Evolutionary conservation across 2,113 vertebrate species (phyloP).

Genomic region (Labrus mixtus): DNA sequence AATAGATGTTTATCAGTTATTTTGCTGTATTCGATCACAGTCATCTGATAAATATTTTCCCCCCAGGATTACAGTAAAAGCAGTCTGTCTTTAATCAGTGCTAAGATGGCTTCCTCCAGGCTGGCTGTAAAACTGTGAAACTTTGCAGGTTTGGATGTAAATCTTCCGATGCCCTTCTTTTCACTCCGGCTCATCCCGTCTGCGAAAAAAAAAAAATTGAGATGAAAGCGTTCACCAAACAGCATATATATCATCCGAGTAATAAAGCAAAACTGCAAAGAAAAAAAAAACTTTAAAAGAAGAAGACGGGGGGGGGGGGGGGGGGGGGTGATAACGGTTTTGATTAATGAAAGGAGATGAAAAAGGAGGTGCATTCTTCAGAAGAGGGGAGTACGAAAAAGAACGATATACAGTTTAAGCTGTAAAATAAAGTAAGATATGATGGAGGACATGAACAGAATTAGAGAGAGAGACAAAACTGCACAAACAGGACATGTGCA

Average conservation of each 20-base stretch:
- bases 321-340: slow-evolving; percentile 24
- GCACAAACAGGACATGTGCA: slow-evolving; percentile 10
- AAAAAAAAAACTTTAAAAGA: slow-evolving; percentile 23
- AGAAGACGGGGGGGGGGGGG: slow-evolving; percentile 11
- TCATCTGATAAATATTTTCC: slow-evolving; percentile 21
- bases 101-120: slow-evolving; percentile 32
- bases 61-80: slow-evolving; percentile 3
- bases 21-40: slow-evolving; percentile 6
- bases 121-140: slow-evolving; percentile 13
- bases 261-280: slow-evolving; percentile 37
- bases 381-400: slow-evolving; percentile 25
- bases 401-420: not conserved
- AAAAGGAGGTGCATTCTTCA: slow-evolving; percentile 12
- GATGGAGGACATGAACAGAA: not conserved
- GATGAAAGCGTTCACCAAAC: slow-evolving; percentile 35
- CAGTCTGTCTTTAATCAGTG: slow-evolving; percentile 8
- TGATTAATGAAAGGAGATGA: slow-evolving; percentile 46
- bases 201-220: slow-evolving; percentile 27
- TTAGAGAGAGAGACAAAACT: not conserved
- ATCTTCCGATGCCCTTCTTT: slow-evolving; percentile 28
- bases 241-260: slow-evolving; percentile 38
- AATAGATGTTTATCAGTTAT: slow-evolving; percentile 10
- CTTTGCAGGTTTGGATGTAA: slow-evolving; percentile 18
- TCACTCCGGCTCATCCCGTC: slow-evolving; percentile 20
- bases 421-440: not conserved